Base-by-base conservation (phyloP, 2,888 invertebrate genomes). In the Trimorus sp. region DNA sequence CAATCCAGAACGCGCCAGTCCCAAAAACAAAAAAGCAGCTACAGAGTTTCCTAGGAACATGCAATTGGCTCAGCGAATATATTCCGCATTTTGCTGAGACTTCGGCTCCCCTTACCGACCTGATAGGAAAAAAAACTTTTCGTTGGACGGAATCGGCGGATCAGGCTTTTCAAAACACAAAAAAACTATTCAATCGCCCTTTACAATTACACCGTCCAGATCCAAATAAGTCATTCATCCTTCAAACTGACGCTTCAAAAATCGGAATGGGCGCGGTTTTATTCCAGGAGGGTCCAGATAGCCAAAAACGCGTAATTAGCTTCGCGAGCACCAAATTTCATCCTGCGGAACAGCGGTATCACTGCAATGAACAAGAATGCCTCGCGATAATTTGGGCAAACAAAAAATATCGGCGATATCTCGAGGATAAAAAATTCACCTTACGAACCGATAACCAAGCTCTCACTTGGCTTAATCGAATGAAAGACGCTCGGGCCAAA, bases 311-410 rank as follows among this genome's bases (percentile, higher is more conserved):
- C 8, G 8, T 40, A 7, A 79, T 88, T 11, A 62, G 82, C 37
- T 86, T 71, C 14, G 63, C 78, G 12, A 78, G 81, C 36, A 76
- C 84, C 0, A 83, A 84, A 38, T 40, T 37, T 38, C 36, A n/a
- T 65, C 58, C 38, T 45, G 60, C 77, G 0, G 79, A 85, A 45
- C 38, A 38, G 9, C 45, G 68, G 0, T 83, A 84, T 54, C 83
- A 58, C 37, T 49, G 62, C 37, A 63, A 63, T 9, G 62, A 63
- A 9, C 62, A 63, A 48, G 62, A 63, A n/a, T 63, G 49, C 49
- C 49, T 49, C 11, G 62, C 62, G 9, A 37, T 63, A 3, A 63
- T 63, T 2, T 63, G 62, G 62, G 62, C 48, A 4, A 49, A 36
- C 0, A 63, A 63, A 37, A 63, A 63, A 42, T 63, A 63, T n/a